These are phyloP conservation scores for Dipodomys merriami DNA, from an alignment of 2,113 vertebrate species.

Conservation along the genomic window DNA sequence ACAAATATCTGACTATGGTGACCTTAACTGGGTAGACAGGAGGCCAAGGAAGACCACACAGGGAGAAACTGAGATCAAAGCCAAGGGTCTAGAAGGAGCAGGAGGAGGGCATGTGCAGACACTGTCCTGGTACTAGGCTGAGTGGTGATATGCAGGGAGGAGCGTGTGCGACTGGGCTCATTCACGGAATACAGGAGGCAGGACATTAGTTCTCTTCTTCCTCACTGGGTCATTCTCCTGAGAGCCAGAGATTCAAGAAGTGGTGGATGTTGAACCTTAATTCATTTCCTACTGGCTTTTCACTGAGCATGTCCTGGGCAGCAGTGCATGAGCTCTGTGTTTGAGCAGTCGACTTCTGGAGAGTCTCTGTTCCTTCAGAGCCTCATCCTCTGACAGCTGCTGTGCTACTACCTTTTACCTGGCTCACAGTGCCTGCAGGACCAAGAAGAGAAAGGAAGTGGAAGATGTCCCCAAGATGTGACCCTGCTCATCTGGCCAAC, in stretches of 20 bases:
- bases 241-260: neutral
- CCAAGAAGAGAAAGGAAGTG: neutral
- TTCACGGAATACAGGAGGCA: neutral
- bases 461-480: neutral
- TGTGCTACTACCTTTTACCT: neutral
- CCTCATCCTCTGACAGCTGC: neutral
- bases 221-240: neutral
- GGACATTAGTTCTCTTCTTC: neutral
- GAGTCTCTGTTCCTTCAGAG: neutral
- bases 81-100: neutral
- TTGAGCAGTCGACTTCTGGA: neutral
- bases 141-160: rapidly evolving
- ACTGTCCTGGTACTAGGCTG: neutral
- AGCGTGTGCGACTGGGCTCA: neutral
- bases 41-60: neutral
- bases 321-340: neutral
- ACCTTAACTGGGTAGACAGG: neutral
- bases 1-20: neutral
- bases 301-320: neutral
- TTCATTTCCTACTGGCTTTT: neutral
- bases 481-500: neutral
- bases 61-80: neutral
- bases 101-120: neutral
- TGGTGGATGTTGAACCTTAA: neutral
- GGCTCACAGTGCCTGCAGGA: neutral